A percentile compares a stretch with the other conserved stretches of the same genome.
Conservation (phyloP, 1,140 invertebrate genomes). For the Notospermus geniculatus region DNA sequence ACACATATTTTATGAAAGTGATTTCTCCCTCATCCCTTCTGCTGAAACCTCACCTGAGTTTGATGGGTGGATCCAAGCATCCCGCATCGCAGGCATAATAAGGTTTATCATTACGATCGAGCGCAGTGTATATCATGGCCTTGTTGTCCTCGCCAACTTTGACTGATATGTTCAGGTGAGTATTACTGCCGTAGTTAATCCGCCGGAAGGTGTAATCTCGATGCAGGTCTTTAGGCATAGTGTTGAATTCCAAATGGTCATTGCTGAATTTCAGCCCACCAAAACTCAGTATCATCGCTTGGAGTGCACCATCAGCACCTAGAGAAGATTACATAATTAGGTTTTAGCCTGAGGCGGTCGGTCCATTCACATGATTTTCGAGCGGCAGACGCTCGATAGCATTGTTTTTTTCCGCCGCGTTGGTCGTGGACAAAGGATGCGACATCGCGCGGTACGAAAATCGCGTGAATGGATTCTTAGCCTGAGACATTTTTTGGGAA, state of each 20-base stretch:
- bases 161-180: slow-evolving; percentile 85
- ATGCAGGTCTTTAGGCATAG: slow-evolving; percentile 85
- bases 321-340: no score
- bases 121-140: slow-evolving; percentile 76
- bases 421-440: no score
- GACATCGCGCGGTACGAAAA: no score
- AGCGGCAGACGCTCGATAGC: no score
- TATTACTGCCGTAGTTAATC: slow-evolving; percentile 82
- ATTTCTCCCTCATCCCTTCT: no score
- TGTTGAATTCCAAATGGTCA: slow-evolving; percentile 78
- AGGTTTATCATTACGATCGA: slow-evolving; percentile 78
- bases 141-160: slow-evolving; percentile 79
- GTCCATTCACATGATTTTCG: no score
- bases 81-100: slow-evolving; percentile 92
- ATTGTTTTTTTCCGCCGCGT: no score
- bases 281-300: slow-evolving; percentile 86
- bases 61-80: slow-evolving; percentile 76
- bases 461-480: no score
- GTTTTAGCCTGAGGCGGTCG: no score
- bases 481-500: no score
- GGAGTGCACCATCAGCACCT: slow-evolving; percentile 81
- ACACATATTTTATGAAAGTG: no score
- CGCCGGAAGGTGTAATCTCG: slow-evolving; percentile 76
- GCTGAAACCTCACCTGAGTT: slow-evolving; percentile 58
- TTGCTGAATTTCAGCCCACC: slow-evolving; percentile 81